Conservation (phyloP, 2,888 invertebrate species). For the Stenchaetothrips biformis region DNA sequence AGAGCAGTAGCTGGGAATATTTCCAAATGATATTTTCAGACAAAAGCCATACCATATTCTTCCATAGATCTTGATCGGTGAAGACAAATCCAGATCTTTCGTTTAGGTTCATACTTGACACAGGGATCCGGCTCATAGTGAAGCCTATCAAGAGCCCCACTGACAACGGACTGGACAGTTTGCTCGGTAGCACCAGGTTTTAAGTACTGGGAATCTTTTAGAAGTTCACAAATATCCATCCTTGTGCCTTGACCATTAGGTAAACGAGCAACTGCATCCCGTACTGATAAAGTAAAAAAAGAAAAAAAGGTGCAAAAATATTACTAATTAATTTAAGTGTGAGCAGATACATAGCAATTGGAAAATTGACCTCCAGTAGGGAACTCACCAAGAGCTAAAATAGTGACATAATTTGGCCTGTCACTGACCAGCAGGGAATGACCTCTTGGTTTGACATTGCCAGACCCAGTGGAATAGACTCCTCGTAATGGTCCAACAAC, state of each 20-base stretch:
- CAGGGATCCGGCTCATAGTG: constrained; percentile 89
- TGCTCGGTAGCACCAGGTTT: constrained; percentile 50
- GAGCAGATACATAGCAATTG: not conserved
- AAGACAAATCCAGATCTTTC: constrained; percentile 93
- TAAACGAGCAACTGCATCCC: constrained; percentile 87
- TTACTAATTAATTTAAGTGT: not conserved
- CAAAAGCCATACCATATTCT: constrained; percentile 43
- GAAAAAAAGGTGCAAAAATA: not conserved
- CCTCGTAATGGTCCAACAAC: constrained; percentile 80
- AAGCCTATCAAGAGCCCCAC: constrained; percentile 83
- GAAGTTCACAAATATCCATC: constrained; percentile 82
- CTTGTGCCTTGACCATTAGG: constrained; percentile 93
- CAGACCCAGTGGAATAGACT: constrained; percentile 61
- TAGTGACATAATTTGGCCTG: constrained; percentile 85
- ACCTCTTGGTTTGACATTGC: constrained; percentile 61
- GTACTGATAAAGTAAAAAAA: constrained; percentile 50
- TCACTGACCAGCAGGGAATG: constrained; percentile 75
- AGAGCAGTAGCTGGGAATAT: constrained; percentile 27
- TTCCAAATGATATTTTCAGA: not conserved
- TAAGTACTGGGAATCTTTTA: constrained; percentile 59
- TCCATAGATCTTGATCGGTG: constrained; percentile 66
- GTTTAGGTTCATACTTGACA: constrained; percentile 85
- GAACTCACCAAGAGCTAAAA: constrained; percentile 64
- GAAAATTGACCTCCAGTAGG: not conserved
- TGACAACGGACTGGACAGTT: constrained; percentile 74